Base-by-base conservation (phyloP, 2,888 invertebrate genomes). In the Helleia helle region DNA sequence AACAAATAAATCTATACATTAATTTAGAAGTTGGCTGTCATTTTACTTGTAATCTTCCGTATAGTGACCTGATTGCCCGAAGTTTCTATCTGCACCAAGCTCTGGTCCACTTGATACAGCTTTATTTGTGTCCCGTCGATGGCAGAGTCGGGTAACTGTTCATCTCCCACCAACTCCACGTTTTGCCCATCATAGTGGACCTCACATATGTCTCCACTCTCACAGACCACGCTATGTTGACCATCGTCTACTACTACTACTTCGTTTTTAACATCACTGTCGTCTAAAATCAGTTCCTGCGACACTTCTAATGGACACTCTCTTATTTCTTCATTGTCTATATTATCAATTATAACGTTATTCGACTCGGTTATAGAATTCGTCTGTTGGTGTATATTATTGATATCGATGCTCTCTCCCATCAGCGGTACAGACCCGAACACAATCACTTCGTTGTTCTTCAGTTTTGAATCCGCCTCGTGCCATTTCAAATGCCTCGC, bases 11-110 rank as follows among this genome's bases (percentile, higher is more conserved):
- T n/a, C n/a, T n/a, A n/a, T n/a, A n/a, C n/a, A n/a, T n/a, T n/a
- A n/a, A 5, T 22, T 22, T 6, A 22, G 22, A 22, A 22, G 44
- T 76, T 74, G 2, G 72, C 59, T 2, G 71, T 74, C 66, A 73
- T 71, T 58, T 72, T 73, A 45, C 71, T 75, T 22, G 65, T 71
- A n/a, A 76, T 65, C 53, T 76, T 71, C 37, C 70, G 72, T 34
- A 79, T 72, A 14, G 74, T 76, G 9, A 79, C 54, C 41, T 72
- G 69, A 6, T 66, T 61, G 1, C 59, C 57, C 1, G 65, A 52
- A 34, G 62, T 67, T 43, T 71, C 67, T 50, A 79, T 73, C 55
- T 74, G 72, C 1, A 80, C 47, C 47, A 75, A 53, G 44, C 68
- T 71, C 52, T 77, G 75, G 49, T 80, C 73, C 24, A 80, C 50